Evolutionary conservation across 2,888 invertebrate species (phyloP), one percentile per base, ranked within the genome.

Genomic region (Plebejus anna): DNA sequence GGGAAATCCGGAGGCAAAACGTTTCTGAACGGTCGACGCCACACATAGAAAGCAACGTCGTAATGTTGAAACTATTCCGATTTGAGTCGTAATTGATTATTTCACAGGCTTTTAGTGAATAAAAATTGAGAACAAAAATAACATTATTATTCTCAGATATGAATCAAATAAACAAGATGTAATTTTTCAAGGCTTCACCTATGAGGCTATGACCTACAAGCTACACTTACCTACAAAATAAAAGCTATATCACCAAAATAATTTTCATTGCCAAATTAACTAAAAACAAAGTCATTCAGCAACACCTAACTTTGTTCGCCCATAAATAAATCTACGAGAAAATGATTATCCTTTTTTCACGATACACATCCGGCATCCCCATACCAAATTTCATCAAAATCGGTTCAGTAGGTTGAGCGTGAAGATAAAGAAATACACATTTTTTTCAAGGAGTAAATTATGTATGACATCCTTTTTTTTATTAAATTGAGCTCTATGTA

Each of bases 31-130:
- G 55, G 55, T 28, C 61, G 32, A 32, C 66, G 22, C 32, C 3
- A 22, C 13, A 66, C 66, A 32, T 66, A 66, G 66, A 66, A 66
- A 66, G 66, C 66, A 66, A 66, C 66, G 3, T 66, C 66, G 66
- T 61, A 28, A 61, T 28, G 66, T 66, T 66, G 66, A 66, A 66
- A 66, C 11, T 1, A 66, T 66, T 66, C 66, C 66, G 32, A 66
- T 66, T 32, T 32, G 13, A 59, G 59, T 32, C 32, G 13, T 66
- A 36, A 66, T 66, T 13, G 66, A 66, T 32, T 66, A 66, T 66
- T 66, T 66, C 66, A 66, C 66, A 66, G 66, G 32, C 66, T 66
- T 66, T 36, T 32, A 7, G 66, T 36, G n/a, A 9, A 47, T 66
- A 66, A 66, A 36, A 32, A 66, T 66, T 36, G 16, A 66, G 5